Percentiles rank a stretch among this genome's conserved stretches.
Conservation (phyloP, 2,888 invertebrate species). For the Leucophora obtusa region DNA sequence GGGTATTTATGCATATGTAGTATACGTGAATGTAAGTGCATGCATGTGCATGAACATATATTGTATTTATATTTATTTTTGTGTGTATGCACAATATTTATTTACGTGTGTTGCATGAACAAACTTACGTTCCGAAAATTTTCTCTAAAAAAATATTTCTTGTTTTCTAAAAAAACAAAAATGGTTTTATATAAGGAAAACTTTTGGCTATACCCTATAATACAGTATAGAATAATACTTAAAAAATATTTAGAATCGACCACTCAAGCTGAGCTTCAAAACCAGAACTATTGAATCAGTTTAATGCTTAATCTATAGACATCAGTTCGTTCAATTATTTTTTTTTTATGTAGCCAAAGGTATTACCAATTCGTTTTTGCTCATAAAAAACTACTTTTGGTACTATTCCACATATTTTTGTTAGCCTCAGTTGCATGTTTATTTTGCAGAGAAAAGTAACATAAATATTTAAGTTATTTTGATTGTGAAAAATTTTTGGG, state of each 20-base stretch:
- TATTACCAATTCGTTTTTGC: no score
- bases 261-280: no score
- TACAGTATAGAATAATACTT: no score
- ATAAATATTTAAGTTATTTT: constrained; percentile 33
- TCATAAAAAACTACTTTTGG: no score
- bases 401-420: neutral
- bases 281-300: no score
- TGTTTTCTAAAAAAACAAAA: no score
- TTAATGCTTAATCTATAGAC: no score
- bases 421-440: constrained; percentile 12
- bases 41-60: neutral
- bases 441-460: constrained; percentile 10
- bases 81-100: constrained; percentile 40
- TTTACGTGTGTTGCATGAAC: constrained; percentile 47
- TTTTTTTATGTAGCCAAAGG: no score
- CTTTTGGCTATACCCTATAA: no score
- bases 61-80: constrained; percentile 5
- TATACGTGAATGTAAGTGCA: neutral
- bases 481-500: constrained; percentile 1
- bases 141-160: neutral
- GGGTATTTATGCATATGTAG: neutral
- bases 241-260: no score
- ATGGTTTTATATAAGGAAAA: no score
- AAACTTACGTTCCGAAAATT: constrained; percentile 29
- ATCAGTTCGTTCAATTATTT: no score